phyloP scores from a whole-genome alignment of 2,113 vertebrate species.

The Lanius ludovicianus region DNA sequence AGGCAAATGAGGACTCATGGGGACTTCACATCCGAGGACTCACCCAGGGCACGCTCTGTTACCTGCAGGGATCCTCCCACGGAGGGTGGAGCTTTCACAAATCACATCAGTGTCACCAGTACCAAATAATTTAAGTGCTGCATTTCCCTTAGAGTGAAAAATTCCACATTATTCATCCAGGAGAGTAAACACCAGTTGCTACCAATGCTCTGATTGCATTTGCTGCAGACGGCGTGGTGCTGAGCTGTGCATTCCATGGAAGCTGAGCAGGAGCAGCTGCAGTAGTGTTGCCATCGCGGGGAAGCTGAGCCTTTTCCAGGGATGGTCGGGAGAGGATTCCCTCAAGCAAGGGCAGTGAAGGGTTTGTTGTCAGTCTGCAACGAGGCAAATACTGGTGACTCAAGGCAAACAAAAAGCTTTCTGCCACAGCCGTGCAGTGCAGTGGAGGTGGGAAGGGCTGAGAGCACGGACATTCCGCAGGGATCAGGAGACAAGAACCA shows the following conservation, averaged over 20 bases:
- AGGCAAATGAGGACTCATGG: background rate
- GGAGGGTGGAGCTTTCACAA: background rate
- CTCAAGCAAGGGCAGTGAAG: background rate
- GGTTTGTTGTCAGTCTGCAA: background rate
- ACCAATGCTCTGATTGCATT: background rate
- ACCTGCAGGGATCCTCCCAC: background rate
- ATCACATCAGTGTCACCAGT: background rate
- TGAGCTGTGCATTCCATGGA: background rate
- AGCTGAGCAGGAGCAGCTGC: background rate
- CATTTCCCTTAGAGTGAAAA: background rate
- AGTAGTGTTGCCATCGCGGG: accelerated
- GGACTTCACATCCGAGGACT: background rate
- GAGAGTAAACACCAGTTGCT: background rate
- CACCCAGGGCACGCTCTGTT: background rate
- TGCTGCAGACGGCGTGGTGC: background rate
- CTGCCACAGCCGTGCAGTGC: background rate
- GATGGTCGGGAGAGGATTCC: background rate
- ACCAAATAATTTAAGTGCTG: background rate
- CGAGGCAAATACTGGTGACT: background rate
- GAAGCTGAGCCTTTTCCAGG: background rate
- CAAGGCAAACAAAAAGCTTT: background rate
- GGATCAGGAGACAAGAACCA: background rate
- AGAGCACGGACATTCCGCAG: background rate
- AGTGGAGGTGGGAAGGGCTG: background rate
- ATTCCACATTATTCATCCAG: background rate